Conservation (phyloP, 2,888 invertebrate species). For the Stenolophus ochropezus region DNA sequence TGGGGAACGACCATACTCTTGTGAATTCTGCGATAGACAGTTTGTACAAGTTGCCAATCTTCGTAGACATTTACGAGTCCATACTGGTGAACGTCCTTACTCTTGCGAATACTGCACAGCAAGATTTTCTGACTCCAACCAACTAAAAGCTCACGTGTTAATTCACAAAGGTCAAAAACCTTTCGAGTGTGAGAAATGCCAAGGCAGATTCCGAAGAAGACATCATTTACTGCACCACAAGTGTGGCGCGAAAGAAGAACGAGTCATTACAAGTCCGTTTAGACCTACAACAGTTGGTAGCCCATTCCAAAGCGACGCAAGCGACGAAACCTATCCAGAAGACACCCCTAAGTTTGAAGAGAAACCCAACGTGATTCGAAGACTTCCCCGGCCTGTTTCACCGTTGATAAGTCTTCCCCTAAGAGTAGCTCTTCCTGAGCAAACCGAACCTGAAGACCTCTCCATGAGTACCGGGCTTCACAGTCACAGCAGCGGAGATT, state of each 20-base stretch:
- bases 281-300: slow-evolving; percentile 60
- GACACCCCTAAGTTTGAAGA: slow-evolving; percentile 65
- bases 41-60: slow-evolving; percentile 96
- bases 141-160: slow-evolving; percentile 90
- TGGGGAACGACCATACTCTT: slow-evolving; percentile 94
- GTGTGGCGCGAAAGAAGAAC: slow-evolving; percentile 76
- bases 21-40: slow-evolving; percentile 92
- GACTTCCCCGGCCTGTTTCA: slow-evolving; percentile 73
- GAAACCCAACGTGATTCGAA: slow-evolving; percentile 75
- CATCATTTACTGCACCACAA: slow-evolving; percentile 92
- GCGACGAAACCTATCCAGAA: slow-evolving; percentile 64
- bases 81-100: slow-evolving; percentile 94
- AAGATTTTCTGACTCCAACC: slow-evolving; percentile 93
- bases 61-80: slow-evolving; percentile 90
- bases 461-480: slow-evolving; percentile 80
- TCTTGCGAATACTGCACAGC: slow-evolving; percentile 90
- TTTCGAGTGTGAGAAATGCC: slow-evolving; percentile 87
- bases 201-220: slow-evolving; percentile 86
- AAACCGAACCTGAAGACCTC: slow-evolving; percentile 94
- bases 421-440: slow-evolving; percentile 79
- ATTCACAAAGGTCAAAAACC: slow-evolving; percentile 95
- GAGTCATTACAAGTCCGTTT: slow-evolving; percentile 25
- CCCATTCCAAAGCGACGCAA: slow-evolving; percentile 65
- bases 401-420: slow-evolving; percentile 70
- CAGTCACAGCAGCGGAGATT: slow-evolving; percentile 74